Evolutionary conservation across 2,113 vertebrate genomes (phyloP).

Genomic region (Gnathonemus echidnorhynchus): DNA sequence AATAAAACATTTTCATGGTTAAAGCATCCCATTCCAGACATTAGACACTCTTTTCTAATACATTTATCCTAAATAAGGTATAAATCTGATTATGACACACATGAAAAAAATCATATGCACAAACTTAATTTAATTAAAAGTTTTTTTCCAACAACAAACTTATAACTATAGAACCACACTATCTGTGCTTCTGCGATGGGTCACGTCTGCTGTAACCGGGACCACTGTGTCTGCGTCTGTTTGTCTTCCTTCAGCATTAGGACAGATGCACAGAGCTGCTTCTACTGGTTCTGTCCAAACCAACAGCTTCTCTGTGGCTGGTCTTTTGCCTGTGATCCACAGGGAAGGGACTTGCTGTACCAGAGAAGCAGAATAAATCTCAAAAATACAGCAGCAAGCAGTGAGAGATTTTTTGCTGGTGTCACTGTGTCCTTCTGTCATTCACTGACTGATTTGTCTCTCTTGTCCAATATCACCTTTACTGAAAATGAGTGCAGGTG

Average conservation of each 20-base stretch:
- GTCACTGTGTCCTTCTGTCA: neutral
- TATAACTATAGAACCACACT: neutral
- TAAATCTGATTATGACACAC: neutral
- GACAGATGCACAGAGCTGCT: neutral
- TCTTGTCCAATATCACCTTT: neutral
- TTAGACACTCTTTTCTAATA: neutral
- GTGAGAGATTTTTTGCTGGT: neutral
- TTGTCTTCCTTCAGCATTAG: neutral
- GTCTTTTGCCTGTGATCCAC: conserved; percentile 71
- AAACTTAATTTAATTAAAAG: neutral
- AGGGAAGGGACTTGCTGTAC: conserved; percentile 62
- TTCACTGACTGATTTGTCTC: neutral
- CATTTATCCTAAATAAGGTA: neutral
- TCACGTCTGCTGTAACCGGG: neutral
- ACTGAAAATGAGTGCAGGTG: neutral
- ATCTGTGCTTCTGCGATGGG: neutral
- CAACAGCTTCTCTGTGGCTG: conserved; percentile 35
- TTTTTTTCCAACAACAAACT: neutral
- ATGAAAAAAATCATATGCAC: neutral
- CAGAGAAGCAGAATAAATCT: neutral
- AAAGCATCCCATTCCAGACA: neutral
- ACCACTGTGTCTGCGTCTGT: neutral
- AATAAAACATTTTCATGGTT: neutral
- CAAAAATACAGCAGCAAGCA: neutral
- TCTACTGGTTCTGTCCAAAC: conserved; percentile 61